These are phyloP conservation scores for Tuta absoluta DNA, from an alignment of 2,888 invertebrate genomes.

Conservation along the genomic window DNA sequence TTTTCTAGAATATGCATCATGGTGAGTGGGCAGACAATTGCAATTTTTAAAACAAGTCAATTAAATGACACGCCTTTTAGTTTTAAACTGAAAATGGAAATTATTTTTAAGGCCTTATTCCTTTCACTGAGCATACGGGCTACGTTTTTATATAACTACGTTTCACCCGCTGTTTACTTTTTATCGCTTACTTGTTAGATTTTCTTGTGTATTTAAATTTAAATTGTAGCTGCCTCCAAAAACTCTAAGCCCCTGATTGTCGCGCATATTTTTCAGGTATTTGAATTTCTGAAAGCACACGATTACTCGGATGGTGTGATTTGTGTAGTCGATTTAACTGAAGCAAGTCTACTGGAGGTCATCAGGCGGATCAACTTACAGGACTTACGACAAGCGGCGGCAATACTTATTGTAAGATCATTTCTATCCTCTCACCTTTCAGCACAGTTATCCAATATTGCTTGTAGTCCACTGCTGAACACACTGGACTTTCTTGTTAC, in stretches of 20 bases:
- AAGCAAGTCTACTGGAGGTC: conserved; percentile 41
- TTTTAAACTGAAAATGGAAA: neutral
- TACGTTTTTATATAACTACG: neutral
- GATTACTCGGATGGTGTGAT: conserved; percentile 47
- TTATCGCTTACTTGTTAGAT: no score
- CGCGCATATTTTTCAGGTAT: conserved; percentile 23
- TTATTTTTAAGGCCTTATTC: neutral
- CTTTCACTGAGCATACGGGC: conserved; percentile 13
- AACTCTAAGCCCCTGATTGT: no score
- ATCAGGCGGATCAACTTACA: conserved; percentile 42
- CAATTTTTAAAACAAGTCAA: neutral
- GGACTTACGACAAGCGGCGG: conserved; percentile 41
- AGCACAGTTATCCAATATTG: no score
- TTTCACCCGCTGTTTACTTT: no score
- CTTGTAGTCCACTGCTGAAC: no score
- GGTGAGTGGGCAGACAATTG: neutral
- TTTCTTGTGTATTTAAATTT: no score
- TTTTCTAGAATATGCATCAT: conserved; percentile 33
- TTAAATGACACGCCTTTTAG: neutral
- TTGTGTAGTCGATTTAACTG: conserved; percentile 41
- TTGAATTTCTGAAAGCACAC: conserved; percentile 44
- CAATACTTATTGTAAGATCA: conserved; percentile 45
- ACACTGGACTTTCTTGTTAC: no score
- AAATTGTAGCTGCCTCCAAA: no score
- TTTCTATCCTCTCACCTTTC: neutral